Evolutionary conservation across 2,113 vertebrate genomes (phyloP).

Genomic region (Shinisaurus crocodilurus): DNA sequence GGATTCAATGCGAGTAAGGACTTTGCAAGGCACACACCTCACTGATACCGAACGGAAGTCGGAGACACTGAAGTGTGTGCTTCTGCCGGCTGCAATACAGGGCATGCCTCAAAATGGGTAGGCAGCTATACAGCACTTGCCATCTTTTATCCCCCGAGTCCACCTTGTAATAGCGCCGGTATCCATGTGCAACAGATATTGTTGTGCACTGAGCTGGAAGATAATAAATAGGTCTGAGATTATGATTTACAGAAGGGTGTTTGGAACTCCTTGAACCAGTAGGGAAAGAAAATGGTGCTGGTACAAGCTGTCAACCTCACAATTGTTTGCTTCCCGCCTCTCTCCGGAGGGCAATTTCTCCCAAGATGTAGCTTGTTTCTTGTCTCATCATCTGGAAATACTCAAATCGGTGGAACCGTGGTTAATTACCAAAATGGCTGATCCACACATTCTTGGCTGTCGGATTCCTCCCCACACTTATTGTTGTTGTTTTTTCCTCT

Average conservation of each 20-base stretch:
- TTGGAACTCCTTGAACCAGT: constrained; percentile 77
- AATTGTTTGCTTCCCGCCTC: constrained; percentile 64
- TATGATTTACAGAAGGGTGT: constrained; percentile 81
- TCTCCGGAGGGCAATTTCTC: constrained; percentile 75
- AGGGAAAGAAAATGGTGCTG: constrained; percentile 64
- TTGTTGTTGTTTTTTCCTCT: constrained; percentile 69
- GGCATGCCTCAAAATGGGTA: constrained; percentile 67
- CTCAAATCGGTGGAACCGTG: constrained; percentile 72
- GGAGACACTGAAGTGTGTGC: constrained; percentile 56
- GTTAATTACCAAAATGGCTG: constrained; percentile 77
- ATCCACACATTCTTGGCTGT: constrained; percentile 68
- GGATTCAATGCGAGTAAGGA: background rate
- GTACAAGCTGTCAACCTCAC: constrained; percentile 73
- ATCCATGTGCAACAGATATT: constrained; percentile 82
- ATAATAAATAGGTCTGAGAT: constrained; percentile 81
- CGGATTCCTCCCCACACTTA: constrained; percentile 53
- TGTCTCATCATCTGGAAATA: constrained; percentile 76
- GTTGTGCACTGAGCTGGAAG: constrained; percentile 80
- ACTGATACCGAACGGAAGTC: constrained; percentile 40
- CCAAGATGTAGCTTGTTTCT: constrained; percentile 68
- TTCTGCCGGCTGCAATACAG: constrained; percentile 34
- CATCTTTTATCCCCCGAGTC: constrained; percentile 72
- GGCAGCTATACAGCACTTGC: constrained; percentile 58
- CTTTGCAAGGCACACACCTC: background rate
- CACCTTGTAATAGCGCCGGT: constrained; percentile 77